Evolutionary conservation across 1,140 invertebrate species (phyloP).

Genomic region (Mactra quadrangularis): DNA sequence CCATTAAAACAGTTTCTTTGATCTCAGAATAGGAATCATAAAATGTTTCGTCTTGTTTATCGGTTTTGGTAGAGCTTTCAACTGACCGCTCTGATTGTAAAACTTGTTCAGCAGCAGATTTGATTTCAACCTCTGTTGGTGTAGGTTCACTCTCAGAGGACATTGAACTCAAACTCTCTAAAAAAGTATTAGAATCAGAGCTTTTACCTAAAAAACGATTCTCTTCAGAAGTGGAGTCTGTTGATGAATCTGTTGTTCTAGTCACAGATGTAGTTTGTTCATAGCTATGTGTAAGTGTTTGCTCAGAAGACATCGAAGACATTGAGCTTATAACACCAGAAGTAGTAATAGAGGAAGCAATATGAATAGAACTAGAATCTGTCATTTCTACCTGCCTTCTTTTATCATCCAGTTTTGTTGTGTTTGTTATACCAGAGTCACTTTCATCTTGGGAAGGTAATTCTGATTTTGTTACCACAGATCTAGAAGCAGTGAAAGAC

Average conservation of each 20-base stretch:
- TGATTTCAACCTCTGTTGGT: slow-evolving; percentile 12
- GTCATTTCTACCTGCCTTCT: slow-evolving; percentile 49
- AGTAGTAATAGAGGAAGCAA: background rate
- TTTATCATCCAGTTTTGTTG: slow-evolving; percentile 67
- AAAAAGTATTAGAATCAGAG: slow-evolving; percentile 60
- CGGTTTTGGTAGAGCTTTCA: background rate
- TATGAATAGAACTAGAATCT: background rate
- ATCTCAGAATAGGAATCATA: slow-evolving; percentile 29
- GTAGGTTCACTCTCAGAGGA: background rate
- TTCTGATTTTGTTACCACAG: background rate
- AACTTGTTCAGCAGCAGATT: slow-evolving; percentile 46
- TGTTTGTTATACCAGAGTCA: slow-evolving; percentile 63
- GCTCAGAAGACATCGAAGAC: background rate
- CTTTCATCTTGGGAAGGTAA: slow-evolving; percentile 20
- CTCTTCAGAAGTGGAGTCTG: slow-evolving; percentile 34
- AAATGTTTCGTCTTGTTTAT: slow-evolving; percentile 28
- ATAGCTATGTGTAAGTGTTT: background rate
- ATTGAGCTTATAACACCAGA: background rate
- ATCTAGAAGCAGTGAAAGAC: background rate
- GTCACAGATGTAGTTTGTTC: background rate
- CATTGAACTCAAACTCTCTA: slow-evolving; percentile 37
- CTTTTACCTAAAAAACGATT: slow-evolving; percentile 58
- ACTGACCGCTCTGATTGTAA: slow-evolving; percentile 50
- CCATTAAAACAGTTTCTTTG: slow-evolving; percentile 1
- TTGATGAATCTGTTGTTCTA: background rate